These are phyloP conservation scores for Hirtodrosophila alboralis DNA, from an alignment of 2,888 invertebrate species.

Conservation along the genomic window DNA sequence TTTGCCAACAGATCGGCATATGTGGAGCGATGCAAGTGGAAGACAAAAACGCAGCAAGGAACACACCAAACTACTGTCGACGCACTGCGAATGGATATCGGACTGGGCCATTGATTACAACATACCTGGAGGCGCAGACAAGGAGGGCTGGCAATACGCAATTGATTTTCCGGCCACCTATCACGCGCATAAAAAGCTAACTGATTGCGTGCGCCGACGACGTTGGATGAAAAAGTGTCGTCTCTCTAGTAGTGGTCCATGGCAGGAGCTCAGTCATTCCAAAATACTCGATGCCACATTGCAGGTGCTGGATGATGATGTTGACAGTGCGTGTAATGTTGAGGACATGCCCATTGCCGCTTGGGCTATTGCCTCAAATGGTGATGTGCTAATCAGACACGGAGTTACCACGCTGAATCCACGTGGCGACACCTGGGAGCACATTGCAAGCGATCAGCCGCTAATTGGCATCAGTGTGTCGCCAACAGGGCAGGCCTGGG, in stretches of 20 bases:
- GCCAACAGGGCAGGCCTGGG: slow-evolving; percentile 90
- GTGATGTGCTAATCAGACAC: slow-evolving; percentile 92
- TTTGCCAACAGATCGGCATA: slow-evolving; percentile 93
- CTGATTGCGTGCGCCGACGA: slow-evolving; percentile 93
- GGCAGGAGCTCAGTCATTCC: slow-evolving; percentile 94
- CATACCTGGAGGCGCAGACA: slow-evolving; percentile 94
- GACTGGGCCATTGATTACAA: slow-evolving; percentile 97
- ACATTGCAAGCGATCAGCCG: slow-evolving; percentile 89
- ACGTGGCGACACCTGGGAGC: slow-evolving; percentile 86
- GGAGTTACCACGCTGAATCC: slow-evolving; percentile 91
- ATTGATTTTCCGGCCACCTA: slow-evolving; percentile 95
- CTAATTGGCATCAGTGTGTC: slow-evolving; percentile 89
- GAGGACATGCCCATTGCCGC: slow-evolving; percentile 85
- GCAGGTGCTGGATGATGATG: slow-evolving; percentile 86
- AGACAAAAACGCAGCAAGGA: slow-evolving; percentile 93
- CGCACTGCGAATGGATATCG: slow-evolving; percentile 94
- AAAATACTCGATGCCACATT: slow-evolving; percentile 92
- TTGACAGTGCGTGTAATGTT: slow-evolving; percentile 63
- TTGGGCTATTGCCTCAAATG: slow-evolving; percentile 94
- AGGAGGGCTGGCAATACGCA: slow-evolving; percentile 97
- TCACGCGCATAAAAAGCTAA: slow-evolving; percentile 93
- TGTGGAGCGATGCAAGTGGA: slow-evolving; percentile 96
- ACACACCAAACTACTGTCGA: slow-evolving; percentile 92
- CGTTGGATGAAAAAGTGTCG: slow-evolving; percentile 94
- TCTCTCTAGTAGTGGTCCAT: slow-evolving; percentile 93